Percentiles rank a stretch among this genome's conserved stretches.
Evolutionary conservation across 2,797 vertebrate species (phyloP).

Genomic region (Danio albolineatus): DNA sequence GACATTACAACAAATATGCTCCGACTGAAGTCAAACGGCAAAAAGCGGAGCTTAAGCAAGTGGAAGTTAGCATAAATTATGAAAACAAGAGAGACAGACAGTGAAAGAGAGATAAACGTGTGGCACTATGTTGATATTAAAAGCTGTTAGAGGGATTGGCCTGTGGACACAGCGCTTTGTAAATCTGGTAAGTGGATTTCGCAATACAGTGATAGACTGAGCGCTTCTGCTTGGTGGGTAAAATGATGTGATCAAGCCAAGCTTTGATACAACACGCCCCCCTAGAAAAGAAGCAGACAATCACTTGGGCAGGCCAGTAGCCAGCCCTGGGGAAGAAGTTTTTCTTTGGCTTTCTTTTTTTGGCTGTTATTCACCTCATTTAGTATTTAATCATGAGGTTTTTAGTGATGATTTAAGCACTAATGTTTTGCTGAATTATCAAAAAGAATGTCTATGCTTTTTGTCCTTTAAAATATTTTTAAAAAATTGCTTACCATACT

Average conservation of each 20-base stretch:
- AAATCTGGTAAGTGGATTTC: conserved; percentile 53
- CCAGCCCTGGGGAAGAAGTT: too few species aligned
- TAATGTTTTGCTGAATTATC: too few species aligned
- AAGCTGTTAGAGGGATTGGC: conserved; percentile 52
- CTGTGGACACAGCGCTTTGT: conserved; percentile 27
- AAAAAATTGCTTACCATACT: too few species aligned
- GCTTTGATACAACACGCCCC: conserved; percentile 15
- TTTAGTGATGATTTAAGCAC: too few species aligned
- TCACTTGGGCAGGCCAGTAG: background rate
- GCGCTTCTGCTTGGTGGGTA: conserved; percentile 37
- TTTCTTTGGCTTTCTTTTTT: too few species aligned
- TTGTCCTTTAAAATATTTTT: too few species aligned
- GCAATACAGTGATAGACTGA: conserved; percentile 44
- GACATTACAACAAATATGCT: background rate
- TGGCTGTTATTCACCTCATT: too few species aligned
- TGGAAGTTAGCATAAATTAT: conserved; percentile 10
- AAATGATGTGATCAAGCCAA: conserved; percentile 43
- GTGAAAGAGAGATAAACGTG: conserved; percentile 22
- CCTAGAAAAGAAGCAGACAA: conserved; percentile 10
- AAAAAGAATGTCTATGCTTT: too few species aligned
- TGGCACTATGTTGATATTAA: conserved; percentile 47
- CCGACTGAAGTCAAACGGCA: background rate
- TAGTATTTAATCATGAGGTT: too few species aligned
- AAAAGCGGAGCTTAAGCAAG: background rate
- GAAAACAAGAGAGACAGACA: conserved; percentile 3